These are phyloP conservation scores for Pituophis catenifer DNA, from an alignment of 2,113 vertebrate genomes.

Conservation along the genomic window DNA sequence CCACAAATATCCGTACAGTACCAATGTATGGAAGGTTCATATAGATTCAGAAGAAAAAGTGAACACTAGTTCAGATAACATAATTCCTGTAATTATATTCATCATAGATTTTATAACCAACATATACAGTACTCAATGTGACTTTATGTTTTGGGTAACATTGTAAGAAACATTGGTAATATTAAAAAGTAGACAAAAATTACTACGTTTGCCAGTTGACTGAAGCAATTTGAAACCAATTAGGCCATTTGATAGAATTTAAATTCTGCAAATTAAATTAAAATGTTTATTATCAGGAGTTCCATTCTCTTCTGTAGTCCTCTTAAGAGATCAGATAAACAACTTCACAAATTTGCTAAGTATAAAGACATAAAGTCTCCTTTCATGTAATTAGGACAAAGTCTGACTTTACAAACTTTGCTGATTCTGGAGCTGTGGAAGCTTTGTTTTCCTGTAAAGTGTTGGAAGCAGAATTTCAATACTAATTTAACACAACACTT, in stretches of 20 bases:
- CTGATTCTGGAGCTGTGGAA: not conserved
- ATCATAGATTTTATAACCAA: constrained; percentile 71
- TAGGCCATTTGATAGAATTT: not conserved
- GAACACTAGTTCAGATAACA: constrained; percentile 70
- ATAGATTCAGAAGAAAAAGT: constrained; percentile 76
- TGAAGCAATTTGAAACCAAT: not conserved
- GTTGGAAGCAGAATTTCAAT: not conserved
- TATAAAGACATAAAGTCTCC: not conserved
- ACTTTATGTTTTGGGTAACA: constrained; percentile 28
- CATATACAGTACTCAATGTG: not conserved
- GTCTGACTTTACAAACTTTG: not conserved
- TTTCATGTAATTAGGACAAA: not conserved
- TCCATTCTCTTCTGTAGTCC: not conserved
- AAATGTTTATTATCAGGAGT: not conserved
- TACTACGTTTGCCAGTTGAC: not conserved
- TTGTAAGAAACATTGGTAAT: constrained; percentile 27
- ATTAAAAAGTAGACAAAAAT: not conserved
- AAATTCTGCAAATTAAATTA: not conserved
- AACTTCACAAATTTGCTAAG: not conserved
- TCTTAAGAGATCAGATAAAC: not conserved
- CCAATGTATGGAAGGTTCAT: not conserved
- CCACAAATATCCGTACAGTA: not conserved
- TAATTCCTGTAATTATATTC: constrained; percentile 73
- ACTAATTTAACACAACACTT: not conserved
- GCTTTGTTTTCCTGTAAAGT: not conserved